Percentiles rank a stretch among this genome's conserved stretches.
These are phyloP conservation scores for Indicator indicator DNA, from an alignment of 2,113 vertebrate species.

Conservation along the genomic window DNA sequence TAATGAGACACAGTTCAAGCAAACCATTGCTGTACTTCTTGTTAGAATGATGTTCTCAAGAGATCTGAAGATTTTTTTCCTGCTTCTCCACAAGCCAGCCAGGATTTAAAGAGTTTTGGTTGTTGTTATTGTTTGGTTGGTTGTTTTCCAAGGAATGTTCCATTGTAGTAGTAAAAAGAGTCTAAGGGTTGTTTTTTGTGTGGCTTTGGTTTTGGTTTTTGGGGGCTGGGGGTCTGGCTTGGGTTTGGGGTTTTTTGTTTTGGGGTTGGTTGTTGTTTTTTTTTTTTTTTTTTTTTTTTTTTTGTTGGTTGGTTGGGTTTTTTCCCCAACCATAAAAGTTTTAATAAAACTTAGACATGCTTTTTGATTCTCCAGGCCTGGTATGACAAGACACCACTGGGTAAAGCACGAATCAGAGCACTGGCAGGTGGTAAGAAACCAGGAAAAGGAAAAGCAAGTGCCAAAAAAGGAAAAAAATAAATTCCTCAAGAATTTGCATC, in stretches of 20 bases:
- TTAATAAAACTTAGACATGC: not conserved
- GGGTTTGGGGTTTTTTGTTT: not conserved
- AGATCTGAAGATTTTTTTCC: conserved; percentile 4
- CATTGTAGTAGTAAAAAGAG: not conserved
- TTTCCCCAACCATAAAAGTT: too few species aligned
- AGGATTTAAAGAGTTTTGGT: not conserved
- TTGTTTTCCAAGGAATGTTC: not conserved
- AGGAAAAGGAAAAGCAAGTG: conserved; percentile 1
- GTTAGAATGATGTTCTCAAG: conserved; percentile 13
- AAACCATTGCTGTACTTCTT: not conserved
- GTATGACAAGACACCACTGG: conserved; percentile 84
- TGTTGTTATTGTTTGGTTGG: not conserved
- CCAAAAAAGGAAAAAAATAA: conserved; percentile 43
- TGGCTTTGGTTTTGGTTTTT: not conserved
- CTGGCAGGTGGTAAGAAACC: not conserved
- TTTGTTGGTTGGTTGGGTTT: not conserved
- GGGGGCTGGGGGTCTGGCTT: not conserved
- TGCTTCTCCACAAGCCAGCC: not conserved
- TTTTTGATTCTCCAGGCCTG: conserved; percentile 75
- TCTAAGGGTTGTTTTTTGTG: not conserved
- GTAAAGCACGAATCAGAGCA: conserved; percentile 63
- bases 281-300: too few species aligned
- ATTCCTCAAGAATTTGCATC: not conserved
- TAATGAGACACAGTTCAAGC: conserved; percentile 44
- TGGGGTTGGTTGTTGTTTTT: not conserved